Evolutionary conservation across 2,888 invertebrate genomes (phyloP).

Genomic region (Vannuccia rotundouncinata): DNA sequence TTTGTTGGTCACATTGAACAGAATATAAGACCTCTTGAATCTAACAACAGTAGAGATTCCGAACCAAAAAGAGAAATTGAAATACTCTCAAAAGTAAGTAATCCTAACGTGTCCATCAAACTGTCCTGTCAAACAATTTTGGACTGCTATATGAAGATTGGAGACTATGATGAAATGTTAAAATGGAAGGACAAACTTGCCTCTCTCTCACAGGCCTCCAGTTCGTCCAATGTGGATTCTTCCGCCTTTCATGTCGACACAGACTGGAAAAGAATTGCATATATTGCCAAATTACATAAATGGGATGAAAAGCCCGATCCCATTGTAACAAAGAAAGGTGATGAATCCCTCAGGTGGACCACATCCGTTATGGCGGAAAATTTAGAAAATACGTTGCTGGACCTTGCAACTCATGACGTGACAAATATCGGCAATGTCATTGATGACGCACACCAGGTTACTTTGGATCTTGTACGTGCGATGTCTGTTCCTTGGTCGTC

Average conservation of each 20-base stretch:
- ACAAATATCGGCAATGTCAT: neutral
- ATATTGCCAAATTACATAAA: constrained; percentile 31
- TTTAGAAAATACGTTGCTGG: neutral
- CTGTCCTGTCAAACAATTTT: neutral
- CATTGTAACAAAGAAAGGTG: neutral
- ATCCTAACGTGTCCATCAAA: neutral
- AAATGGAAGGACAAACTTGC: neutral
- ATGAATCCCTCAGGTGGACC: neutral
- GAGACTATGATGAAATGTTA: neutral
- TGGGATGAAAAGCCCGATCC: constrained; percentile 24
- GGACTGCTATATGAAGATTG: neutral
- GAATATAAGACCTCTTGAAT: neutral
- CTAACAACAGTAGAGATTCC: neutral
- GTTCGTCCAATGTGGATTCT: neutral
- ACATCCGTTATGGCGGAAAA: neutral
- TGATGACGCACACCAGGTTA: neutral
- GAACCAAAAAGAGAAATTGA: neutral
- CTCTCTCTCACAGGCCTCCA: neutral
- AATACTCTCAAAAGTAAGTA: neutral
- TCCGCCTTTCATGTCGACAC: neutral
- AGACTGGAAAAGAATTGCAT: constrained; percentile 4
- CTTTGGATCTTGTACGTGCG: neutral
- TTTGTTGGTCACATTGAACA: neutral
- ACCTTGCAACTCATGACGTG: neutral
- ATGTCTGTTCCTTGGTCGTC: neutral